Conservation (phyloP, 1,140 invertebrate genomes). For the Drosophila quadrilineata region DNA sequence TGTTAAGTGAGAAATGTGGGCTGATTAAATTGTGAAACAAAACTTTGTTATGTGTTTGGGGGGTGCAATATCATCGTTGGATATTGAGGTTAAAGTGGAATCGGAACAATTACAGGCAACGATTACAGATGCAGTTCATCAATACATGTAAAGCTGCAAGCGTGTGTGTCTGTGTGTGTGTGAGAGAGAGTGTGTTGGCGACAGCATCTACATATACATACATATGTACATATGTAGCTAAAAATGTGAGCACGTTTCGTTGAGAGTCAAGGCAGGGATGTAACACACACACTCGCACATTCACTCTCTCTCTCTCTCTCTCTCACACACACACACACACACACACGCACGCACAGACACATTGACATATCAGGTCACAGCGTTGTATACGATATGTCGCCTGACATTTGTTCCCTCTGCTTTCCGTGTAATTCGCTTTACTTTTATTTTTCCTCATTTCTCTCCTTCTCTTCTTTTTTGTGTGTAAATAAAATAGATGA, state of each 20-base stretch:
- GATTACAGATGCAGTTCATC: constrained; percentile 12
- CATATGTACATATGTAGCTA: constrained; percentile 29
- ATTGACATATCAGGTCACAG: background rate
- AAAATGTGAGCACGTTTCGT: constrained; percentile 59
- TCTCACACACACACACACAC: constrained; percentile 18
- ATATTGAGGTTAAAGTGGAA: constrained; percentile 22
- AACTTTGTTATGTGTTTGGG: background rate
- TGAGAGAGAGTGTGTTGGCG: too few relatives aligned
- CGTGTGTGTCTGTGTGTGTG: constrained; percentile 2
- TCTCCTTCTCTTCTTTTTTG: constrained; percentile 23
- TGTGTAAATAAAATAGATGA: constrained; percentile 74
- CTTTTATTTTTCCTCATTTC: constrained; percentile 26
- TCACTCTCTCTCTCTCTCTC: background rate
- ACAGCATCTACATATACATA: too few relatives aligned
- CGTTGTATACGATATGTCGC: constrained; percentile 31
- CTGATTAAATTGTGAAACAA: constrained; percentile 18
- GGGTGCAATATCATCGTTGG: background rate
- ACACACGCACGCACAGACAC: background rate
- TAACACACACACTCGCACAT: constrained; percentile 13
- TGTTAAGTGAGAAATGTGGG: too few relatives aligned
- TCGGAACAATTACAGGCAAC: constrained; percentile 11
- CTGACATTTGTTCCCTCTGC: constrained; percentile 54
- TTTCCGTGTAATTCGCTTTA: constrained; percentile 55
- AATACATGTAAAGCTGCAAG: constrained; percentile 6
- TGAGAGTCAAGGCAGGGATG: constrained; percentile 5